Evolutionary conservation across 2,888 invertebrate species (phyloP).

Genomic region (Cynaeus angustus): DNA sequence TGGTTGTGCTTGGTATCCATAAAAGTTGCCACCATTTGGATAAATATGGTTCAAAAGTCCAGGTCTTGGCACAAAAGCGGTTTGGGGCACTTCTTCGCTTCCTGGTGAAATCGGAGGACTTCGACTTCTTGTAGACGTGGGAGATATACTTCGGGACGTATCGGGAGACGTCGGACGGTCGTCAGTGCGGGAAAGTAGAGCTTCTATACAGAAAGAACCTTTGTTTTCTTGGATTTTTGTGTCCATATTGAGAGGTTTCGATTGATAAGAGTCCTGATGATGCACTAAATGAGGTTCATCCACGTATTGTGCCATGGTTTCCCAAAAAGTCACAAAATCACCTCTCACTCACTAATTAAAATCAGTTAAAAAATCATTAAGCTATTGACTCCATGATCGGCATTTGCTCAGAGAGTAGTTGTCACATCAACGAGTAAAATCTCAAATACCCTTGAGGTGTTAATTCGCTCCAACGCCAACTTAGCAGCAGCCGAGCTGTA

Average conservation of each 20-base stretch:
- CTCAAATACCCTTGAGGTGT: background rate
- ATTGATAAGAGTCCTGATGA: conserved; percentile 55
- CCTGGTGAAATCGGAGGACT: conserved; percentile 92
- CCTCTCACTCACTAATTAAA: conserved; percentile 11
- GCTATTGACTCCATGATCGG: conserved; percentile 7
- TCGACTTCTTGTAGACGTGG: conserved; percentile 76
- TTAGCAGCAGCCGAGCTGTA: conserved; percentile 65
- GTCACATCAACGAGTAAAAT: background rate
- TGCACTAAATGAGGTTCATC: conserved; percentile 62
- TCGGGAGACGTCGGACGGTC: conserved; percentile 62
- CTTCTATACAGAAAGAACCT: conserved; percentile 93
- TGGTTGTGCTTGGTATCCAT: conserved; percentile 71
- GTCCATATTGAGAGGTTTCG: conserved; percentile 66
- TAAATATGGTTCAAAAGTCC: conserved; percentile 74
- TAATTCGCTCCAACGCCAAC: conserved; percentile 49
- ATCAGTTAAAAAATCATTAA: background rate
- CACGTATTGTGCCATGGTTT: conserved; percentile 63
- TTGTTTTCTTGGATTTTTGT: conserved; percentile 70
- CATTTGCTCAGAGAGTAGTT: background rate
- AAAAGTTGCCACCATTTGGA: conserved; percentile 65
- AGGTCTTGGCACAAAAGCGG: conserved; percentile 76
- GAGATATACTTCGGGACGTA: conserved; percentile 69
- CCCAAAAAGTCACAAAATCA: conserved; percentile 3
- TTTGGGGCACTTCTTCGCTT: conserved; percentile 80
- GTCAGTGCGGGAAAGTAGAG: conserved; percentile 78